Evolutionary conservation across 2,797 vertebrate species (phyloP).

Genomic region (Bryconaethiops microstoma): DNA sequence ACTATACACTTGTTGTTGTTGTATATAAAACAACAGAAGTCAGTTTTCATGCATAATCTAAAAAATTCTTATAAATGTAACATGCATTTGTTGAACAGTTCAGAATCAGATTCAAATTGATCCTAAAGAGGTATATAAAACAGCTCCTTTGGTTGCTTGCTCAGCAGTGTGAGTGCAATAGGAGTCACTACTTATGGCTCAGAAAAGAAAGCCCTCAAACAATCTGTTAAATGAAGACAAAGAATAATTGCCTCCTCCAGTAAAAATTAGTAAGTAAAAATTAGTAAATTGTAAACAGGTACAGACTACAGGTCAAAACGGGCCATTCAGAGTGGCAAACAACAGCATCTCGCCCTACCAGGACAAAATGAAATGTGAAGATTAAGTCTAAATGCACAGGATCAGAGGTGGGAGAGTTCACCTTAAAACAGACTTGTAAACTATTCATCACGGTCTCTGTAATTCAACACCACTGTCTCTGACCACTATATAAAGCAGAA

Average conservation of each 20-base stretch:
- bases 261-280: background rate
- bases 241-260: background rate
- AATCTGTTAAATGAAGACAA: background rate
- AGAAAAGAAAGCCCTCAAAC: background rate
- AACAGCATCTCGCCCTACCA: background rate
- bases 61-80: background rate
- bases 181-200: slow-evolving; percentile 5
- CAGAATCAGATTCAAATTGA: background rate
- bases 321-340: background rate
- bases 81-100: background rate
- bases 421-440: background rate
- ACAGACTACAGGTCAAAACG: slow-evolving; percentile 6
- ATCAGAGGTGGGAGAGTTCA: background rate
- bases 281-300: slow-evolving; percentile 29
- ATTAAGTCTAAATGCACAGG: slow-evolving; percentile 3
- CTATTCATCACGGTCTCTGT: background rate
- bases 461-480: background rate
- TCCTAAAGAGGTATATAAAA: background rate
- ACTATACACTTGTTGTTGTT: too few species aligned
- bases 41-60: background rate
- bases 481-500: background rate
- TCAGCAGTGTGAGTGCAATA: background rate
- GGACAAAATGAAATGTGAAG: background rate
- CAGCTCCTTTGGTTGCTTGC: background rate
- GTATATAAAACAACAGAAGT: background rate